Conservation (phyloP, 2,888 invertebrate genomes). For the Bugula neritina region DNA sequence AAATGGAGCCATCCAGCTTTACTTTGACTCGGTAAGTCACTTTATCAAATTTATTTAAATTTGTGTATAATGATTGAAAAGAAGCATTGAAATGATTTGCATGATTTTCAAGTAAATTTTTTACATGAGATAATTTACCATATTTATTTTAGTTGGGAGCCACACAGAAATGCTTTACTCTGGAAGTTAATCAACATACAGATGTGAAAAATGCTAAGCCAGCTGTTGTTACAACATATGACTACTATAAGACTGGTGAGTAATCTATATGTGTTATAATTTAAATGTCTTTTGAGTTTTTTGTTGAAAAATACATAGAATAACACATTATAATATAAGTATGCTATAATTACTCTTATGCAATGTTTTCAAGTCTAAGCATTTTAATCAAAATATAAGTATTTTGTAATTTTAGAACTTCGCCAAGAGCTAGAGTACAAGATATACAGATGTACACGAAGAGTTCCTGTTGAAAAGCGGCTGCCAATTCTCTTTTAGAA, state of each 20-base stretch:
- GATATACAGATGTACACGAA: constrained; percentile 14
- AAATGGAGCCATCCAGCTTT: constrained; percentile 32
- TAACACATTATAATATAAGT: too few species aligned
- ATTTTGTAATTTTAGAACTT: not conserved
- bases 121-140: not conserved
- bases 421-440: constrained; percentile 10
- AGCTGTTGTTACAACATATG: constrained; percentile 75
- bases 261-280: not conserved
- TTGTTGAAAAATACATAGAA: too few species aligned
- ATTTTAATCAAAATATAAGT: too few species aligned
- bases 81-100: not conserved
- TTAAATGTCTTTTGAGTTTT: not conserved
- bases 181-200: constrained; percentile 55
- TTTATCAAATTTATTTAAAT: too few species aligned
- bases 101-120: not conserved
- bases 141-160: not conserved
- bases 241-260: constrained; percentile 79
- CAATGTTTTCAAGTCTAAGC: too few species aligned
- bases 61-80: too few species aligned
- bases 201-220: constrained; percentile 80
- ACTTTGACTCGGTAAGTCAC: constrained; percentile 34
- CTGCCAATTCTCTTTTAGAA: constrained; percentile 6
- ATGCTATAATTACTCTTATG: too few species aligned
- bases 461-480: not conserved
- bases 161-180: constrained; percentile 38